phyloP scores from a whole-genome alignment of 2,888 invertebrate genomes.

The Zele albiditarsus region DNA sequence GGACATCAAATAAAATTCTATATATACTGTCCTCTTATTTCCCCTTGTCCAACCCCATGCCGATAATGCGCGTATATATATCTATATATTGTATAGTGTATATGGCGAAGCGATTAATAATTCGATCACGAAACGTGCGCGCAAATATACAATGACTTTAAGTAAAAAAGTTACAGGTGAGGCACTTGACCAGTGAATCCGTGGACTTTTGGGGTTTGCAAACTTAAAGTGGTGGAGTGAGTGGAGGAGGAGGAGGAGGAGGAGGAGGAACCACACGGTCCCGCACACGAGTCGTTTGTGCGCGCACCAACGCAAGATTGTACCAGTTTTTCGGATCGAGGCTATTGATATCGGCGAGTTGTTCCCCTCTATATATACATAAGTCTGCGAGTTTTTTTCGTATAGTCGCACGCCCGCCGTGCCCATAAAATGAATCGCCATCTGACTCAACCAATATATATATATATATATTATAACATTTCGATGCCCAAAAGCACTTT shows the following conservation, averaged over 20 bases:
- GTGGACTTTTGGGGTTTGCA: conserved; percentile 41
- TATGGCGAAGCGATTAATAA: conserved; percentile 59
- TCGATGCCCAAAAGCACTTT: conserved; percentile 47
- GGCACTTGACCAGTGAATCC: conserved; percentile 44
- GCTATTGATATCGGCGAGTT: conserved; percentile 62
- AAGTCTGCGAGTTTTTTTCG: conserved; percentile 66
- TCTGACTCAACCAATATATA: conserved; percentile 24
- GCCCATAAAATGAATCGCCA: conserved; percentile 65
- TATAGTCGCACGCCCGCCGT: conserved; percentile 65
- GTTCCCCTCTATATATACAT: conserved; percentile 63
- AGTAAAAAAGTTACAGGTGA: conserved; percentile 66
- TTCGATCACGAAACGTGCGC: conserved; percentile 63
- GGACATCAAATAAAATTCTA: not conserved
- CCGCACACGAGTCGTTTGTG: conserved; percentile 41
- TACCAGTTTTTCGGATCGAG: conserved; percentile 68
- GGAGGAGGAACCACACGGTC: conserved; percentile 12
- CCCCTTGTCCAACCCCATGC: conserved; percentile 58
- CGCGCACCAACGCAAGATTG: conserved; percentile 60
- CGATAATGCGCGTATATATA: conserved; percentile 48
- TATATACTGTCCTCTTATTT: not conserved
- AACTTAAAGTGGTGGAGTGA: conserved; percentile 45
- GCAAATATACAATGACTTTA: conserved; percentile 62
- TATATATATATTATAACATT: not conserved
- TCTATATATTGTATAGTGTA: not conserved
- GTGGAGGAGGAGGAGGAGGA: conserved; percentile 38